phyloP scores from a whole-genome alignment of 2,113 vertebrate species.

The Mionectes macconnelli region DNA sequence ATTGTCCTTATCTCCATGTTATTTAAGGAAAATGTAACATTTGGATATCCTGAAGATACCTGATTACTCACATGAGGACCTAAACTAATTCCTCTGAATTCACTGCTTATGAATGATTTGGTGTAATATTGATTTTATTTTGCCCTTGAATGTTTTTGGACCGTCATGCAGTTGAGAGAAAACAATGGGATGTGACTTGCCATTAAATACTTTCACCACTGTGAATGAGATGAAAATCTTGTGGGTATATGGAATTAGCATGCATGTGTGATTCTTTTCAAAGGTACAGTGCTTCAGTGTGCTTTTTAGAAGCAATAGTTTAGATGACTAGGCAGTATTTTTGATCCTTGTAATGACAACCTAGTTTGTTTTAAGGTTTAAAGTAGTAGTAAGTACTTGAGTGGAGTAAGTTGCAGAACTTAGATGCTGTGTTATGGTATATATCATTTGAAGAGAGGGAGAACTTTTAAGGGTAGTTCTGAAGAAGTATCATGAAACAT shows the following conservation, averaged over 20 bases:
- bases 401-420: neutral
- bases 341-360: neutral
- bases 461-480: neutral
- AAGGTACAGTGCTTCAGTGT: neutral
- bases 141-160: neutral
- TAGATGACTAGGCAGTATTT: neutral
- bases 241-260: neutral
- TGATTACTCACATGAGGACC: neutral
- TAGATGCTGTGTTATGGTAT: neutral
- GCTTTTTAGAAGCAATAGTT: neutral
- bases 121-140: neutral
- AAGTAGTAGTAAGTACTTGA: neutral
- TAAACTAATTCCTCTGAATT: slow-evolving; percentile 5
- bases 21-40: neutral
- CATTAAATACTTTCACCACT: neutral
- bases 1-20: neutral
- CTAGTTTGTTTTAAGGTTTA: neutral
- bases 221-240: neutral
- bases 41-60: neutral
- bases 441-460: neutral
- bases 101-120: neutral
- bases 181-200: neutral
- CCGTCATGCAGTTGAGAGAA: neutral
- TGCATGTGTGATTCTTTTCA: neutral
- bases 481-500: neutral